phyloP scores from a whole-genome alignment of 2,888 invertebrate genomes.

The Drosophila flavopinicola region DNA sequence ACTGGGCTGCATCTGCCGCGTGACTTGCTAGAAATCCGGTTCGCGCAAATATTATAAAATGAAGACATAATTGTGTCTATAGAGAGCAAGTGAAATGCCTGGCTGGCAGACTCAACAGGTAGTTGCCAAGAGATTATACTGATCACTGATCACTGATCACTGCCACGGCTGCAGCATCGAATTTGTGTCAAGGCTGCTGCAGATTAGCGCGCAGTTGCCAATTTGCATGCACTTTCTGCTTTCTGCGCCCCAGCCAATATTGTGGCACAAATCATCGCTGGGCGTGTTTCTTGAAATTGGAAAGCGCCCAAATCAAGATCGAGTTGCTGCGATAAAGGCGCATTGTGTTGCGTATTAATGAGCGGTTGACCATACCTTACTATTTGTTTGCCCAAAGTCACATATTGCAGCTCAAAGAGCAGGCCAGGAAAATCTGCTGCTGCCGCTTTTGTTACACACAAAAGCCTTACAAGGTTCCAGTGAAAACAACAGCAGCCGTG shows the following conservation, averaged over 20 bases:
- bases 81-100: constrained; percentile 26
- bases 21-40: constrained; percentile 71
- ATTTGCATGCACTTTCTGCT: constrained; percentile 54
- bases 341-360: constrained; percentile 54
- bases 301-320: constrained; percentile 45
- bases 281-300: constrained; percentile 52
- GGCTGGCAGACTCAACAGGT: constrained; percentile 15
- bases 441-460: constrained; percentile 47
- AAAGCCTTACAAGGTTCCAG: constrained; percentile 49
- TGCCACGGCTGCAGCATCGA: constrained; percentile 8
- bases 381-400: constrained; percentile 19
- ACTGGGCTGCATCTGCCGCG: constrained; percentile 69
- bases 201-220: constrained; percentile 19
- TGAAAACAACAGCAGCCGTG: constrained; percentile 45
- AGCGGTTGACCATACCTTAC: constrained; percentile 18
- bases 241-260: constrained; percentile 28
- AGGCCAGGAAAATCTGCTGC: constrained; percentile 2
- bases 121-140: constrained; percentile 23
- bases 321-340: constrained; percentile 32
- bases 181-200: constrained; percentile 74
- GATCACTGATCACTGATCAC: constrained; percentile 11
- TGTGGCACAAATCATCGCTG: constrained; percentile 24
- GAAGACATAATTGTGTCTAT: constrained; percentile 54
- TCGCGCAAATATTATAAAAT: constrained; percentile 61
- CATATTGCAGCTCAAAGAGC: constrained; percentile 6